Conservation (phyloP, 2,113 vertebrate species). For the Pheucticus melanocephalus region DNA sequence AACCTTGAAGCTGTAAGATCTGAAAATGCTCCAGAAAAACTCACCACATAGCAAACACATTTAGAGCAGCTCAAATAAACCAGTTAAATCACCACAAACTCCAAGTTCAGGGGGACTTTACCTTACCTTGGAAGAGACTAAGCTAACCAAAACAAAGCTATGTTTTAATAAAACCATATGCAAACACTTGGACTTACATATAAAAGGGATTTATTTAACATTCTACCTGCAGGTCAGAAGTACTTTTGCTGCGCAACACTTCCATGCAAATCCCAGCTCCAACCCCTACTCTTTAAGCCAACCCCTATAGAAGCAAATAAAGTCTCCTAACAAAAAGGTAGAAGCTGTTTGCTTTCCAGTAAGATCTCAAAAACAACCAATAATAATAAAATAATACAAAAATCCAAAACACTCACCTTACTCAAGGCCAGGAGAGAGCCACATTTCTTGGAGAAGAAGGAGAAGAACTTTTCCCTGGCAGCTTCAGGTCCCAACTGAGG, state of each 20-base stretch:
- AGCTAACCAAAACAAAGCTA: background rate
- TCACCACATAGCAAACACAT: background rate
- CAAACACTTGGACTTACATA: background rate
- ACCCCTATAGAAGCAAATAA: background rate
- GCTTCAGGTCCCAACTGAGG: fast-evolving
- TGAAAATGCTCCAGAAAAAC: background rate
- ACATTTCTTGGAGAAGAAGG: fast-evolving
- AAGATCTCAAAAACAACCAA: background rate
- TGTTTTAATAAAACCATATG: background rate
- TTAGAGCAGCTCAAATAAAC: background rate
- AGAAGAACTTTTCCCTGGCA: fast-evolving
- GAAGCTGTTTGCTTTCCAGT: fast-evolving
- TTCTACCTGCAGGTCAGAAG: background rate
- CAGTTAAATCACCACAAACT: background rate
- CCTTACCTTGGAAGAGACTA: background rate
- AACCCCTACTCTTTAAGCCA: fast-evolving
- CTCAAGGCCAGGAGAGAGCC: fast-evolving
- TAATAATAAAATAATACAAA: too few relatives aligned
- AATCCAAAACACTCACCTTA: background rate
- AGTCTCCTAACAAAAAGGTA: fast-evolving
- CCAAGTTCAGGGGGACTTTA: background rate
- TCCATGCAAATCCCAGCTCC: fast-evolving
- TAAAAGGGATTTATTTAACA: background rate
- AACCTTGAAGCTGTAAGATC: background rate
- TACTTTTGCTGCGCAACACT: too few relatives aligned